phyloP scores from a whole-genome alignment of 2,113 vertebrate species.

The Podiceps cristatus region DNA sequence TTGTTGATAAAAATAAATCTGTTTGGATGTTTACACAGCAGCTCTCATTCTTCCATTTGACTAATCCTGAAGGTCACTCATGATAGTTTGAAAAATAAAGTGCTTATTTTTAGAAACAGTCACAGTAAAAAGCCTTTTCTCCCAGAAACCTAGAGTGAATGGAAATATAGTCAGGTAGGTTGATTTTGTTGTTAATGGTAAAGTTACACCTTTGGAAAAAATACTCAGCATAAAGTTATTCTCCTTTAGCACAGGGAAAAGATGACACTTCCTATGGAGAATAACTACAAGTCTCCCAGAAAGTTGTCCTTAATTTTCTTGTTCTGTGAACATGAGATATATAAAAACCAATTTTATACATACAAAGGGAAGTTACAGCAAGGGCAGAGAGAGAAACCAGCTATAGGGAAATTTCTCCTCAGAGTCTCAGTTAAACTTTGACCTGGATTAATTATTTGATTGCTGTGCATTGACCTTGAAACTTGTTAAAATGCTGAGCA shows the following conservation, averaged over 20 bases:
- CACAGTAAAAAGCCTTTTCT: not conserved
- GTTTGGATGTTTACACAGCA: not conserved
- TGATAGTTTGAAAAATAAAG: not conserved
- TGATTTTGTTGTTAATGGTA: not conserved
- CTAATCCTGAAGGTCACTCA: not conserved
- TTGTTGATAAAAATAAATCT: not conserved
- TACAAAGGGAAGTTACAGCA: not conserved
- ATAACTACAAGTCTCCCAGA: not conserved
- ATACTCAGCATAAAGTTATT: not conserved
- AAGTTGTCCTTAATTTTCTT: not conserved
- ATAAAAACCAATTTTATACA: not conserved
- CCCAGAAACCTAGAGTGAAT: not conserved
- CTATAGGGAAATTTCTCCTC: not conserved
- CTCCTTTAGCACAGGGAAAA: not conserved
- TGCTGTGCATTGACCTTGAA: not conserved
- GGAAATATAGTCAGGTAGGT: not conserved
- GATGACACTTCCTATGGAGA: not conserved
- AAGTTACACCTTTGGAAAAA: not conserved
- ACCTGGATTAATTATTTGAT: not conserved
- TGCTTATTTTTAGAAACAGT: not conserved
- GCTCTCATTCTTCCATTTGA: not conserved
- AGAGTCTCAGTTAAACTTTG: not conserved
- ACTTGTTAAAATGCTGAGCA: not conserved
- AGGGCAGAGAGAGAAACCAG: not conserved
- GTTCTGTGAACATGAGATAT: not conserved